A percentile compares a stretch with the other conserved stretches of the same genome.
phyloP scores from a whole-genome alignment of 2,888 invertebrate species.

The Synanthedon formicaeformis region DNA sequence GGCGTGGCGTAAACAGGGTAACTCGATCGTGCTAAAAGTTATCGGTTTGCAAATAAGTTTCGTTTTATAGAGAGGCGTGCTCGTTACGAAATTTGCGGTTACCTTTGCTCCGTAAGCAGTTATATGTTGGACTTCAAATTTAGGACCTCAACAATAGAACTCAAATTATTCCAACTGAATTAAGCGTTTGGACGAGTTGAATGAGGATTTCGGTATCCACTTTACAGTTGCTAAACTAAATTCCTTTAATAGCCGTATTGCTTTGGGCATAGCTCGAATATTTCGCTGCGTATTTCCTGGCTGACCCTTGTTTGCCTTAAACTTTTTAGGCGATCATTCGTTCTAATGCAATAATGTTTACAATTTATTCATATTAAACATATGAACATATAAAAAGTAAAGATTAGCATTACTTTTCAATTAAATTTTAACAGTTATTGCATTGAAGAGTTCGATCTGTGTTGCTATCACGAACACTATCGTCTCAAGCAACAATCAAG shows the following conservation, averaged over 20 bases:
- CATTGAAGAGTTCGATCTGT: slow-evolving; percentile 13
- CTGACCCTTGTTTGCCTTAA: slow-evolving; percentile 20
- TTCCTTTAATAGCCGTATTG: slow-evolving; percentile 44
- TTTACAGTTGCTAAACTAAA: slow-evolving; percentile 53
- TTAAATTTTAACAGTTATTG: neutral
- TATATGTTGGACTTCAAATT: slow-evolving; percentile 65
- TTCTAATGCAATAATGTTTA: neutral
- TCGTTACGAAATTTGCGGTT: slow-evolving; percentile 65
- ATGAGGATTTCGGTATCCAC: slow-evolving; percentile 57
- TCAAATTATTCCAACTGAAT: slow-evolving; percentile 64
- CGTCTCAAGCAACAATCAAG: slow-evolving; percentile 40
- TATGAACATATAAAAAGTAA: neutral
- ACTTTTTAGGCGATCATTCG: slow-evolving; percentile 17
- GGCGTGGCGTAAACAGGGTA: slow-evolving; percentile 45
- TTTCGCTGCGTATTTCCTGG: slow-evolving; percentile 20
- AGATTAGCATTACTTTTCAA: neutral
- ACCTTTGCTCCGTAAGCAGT: slow-evolving; percentile 69
- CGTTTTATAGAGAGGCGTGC: slow-evolving; percentile 54
- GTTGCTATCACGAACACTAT: slow-evolving; percentile 23
- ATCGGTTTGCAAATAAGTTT: slow-evolving; percentile 66
- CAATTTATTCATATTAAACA: neutral
- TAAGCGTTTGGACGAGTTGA: slow-evolving; percentile 58
- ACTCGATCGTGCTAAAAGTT: slow-evolving; percentile 51
- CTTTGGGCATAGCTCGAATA: slow-evolving; percentile 39
- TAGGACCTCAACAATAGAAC: slow-evolving; percentile 65